These are phyloP conservation scores for Drosophila repleta DNA, from an alignment of 1,140 invertebrate genomes.

Conservation along the genomic window DNA sequence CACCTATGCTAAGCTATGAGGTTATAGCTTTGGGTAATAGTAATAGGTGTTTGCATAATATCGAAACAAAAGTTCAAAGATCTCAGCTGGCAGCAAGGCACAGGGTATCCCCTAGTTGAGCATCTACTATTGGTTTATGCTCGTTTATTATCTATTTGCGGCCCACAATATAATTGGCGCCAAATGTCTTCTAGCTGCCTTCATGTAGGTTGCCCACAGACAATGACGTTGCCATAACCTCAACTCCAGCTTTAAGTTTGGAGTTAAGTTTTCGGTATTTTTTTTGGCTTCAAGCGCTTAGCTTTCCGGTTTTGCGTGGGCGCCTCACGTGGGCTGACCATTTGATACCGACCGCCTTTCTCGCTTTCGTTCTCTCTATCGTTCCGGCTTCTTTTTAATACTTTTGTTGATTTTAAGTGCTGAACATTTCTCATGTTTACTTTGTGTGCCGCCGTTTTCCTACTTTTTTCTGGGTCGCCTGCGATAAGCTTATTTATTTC, in stretches of 20 bases:
- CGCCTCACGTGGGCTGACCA: conserved; percentile 48
- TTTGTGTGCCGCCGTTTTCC: conserved; percentile 30
- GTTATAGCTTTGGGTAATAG: no score
- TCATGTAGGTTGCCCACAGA: conserved; percentile 47
- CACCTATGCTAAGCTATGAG: no score
- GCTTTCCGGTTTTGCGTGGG: conserved; percentile 55
- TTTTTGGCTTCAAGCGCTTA: conserved; percentile 42
- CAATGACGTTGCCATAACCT: conserved; percentile 43
- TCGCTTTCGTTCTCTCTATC: neutral
- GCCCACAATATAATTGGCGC: conserved; percentile 72
- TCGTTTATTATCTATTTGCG: conserved; percentile 27
- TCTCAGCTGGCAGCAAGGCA: neutral
- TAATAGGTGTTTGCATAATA: no score
- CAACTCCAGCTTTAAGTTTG: conserved; percentile 23
- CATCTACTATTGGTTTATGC: no score
- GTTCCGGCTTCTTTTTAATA: conserved; percentile 19
- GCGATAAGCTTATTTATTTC: conserved; percentile 69
- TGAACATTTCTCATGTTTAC: conserved; percentile 40
- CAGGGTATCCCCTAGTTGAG: neutral
- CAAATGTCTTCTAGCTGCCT: conserved; percentile 46
- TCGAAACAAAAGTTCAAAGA: no score
- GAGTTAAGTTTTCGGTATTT: conserved; percentile 27
- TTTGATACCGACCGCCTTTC: conserved; percentile 42
- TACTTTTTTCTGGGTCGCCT: conserved; percentile 48
- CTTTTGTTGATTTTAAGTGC: conserved; percentile 22